Base-by-base conservation (phyloP, 2,888 invertebrate genomes). In the Copidosoma aretas region DNA sequence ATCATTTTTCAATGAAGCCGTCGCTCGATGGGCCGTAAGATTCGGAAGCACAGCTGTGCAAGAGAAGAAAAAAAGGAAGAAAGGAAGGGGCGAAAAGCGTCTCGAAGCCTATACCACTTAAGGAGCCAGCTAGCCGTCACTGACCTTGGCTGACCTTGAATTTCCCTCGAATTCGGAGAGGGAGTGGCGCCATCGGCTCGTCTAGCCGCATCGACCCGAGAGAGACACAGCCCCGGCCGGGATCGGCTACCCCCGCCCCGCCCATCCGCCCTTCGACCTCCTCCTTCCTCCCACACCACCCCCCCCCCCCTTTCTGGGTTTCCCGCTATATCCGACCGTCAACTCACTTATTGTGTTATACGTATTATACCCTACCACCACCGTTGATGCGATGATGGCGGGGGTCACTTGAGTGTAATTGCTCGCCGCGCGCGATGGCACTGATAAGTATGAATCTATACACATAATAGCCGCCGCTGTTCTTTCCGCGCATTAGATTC, bases 171-270 rank as follows among this genome's bases (percentile, higher is more conserved):
- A 49, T 60, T 64, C 41, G 53, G 49, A 60, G 49, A 60, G 60
- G 63, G 66, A 69, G 63, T 49, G 58, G 24, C 53, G 63, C 60
- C 63, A 63, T 66, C 63, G 49, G 52, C 73, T 74, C 77, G 85
- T 86, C 86, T 86, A 85, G 86, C 84, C 86, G 80, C 84, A 86
- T 86, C 85, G 86, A 86, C 83, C 85, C 79, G 77, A 41, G 60
- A 67, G 60, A 43, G 12, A 25, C 15, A 51, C 22, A 46, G 56
- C n/a, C 52, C 21, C 4, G 19, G 17, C 21, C 4, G 19, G 17
- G 52, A 15, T 8, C 52, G 19, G 52, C 21, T 17, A 19, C 52
- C 1, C 12, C 22, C 52, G 10, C 2, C 2, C 52, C 52, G 12
- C 22, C 52, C 52, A 21, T 17, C 52, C 52, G 12, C 22, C 52